phyloP scores from a whole-genome alignment of 2,113 vertebrate species.

The Campylomormyrus numenius region DNA sequence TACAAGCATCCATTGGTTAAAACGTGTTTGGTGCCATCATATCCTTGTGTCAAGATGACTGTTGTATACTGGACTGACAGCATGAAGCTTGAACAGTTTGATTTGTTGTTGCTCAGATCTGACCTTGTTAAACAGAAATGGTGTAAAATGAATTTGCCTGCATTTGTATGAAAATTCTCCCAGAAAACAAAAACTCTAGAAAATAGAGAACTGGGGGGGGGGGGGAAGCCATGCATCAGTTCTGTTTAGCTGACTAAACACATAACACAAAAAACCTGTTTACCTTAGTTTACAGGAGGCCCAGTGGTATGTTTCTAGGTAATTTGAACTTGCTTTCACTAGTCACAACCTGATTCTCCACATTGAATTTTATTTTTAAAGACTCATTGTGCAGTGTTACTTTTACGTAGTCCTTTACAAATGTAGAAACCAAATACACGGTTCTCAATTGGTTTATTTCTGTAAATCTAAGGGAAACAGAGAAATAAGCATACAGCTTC shows the following conservation, averaged over 20 bases:
- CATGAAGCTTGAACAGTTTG: slow-evolving; percentile 25
- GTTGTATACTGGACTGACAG: slow-evolving; percentile 34
- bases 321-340: neutral
- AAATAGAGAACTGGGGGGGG: neutral
- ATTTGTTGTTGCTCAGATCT: slow-evolving; percentile 41
- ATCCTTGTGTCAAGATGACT: slow-evolving; percentile 43
- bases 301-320: neutral
- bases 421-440: neutral
- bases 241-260: too few relatives aligned
- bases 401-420: neutral
- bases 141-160: neutral
- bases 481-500: neutral
- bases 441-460: neutral
- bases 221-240: neutral
- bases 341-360: neutral
- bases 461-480: neutral
- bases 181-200: neutral
- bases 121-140: neutral
- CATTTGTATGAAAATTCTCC: neutral
- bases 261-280: neutral
- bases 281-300: neutral
- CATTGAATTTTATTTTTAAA: neutral
- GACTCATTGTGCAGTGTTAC: neutral
- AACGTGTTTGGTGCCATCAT: slow-evolving; percentile 65
- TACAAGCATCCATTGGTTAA: slow-evolving; percentile 74